Conservation (phyloP, 2,888 invertebrate species). For the Caenorhabditis sinica region DNA sequence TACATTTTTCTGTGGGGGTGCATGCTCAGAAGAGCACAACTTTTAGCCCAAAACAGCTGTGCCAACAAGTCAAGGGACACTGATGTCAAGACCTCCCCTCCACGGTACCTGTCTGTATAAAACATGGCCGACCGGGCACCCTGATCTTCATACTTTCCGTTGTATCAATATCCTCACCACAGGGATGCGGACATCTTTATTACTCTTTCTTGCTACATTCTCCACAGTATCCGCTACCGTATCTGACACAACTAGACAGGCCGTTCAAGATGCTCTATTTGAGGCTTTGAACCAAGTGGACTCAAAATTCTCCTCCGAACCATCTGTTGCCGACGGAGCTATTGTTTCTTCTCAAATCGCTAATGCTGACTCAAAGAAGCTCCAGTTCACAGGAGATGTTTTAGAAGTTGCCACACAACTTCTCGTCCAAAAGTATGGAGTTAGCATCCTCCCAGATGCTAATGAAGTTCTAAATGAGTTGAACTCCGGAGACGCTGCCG, state of each 20-base stretch:
- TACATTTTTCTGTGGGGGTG: conserved; percentile 16
- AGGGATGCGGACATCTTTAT: conserved; percentile 36
- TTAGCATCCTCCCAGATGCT: conserved; percentile 43
- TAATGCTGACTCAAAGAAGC: conserved; percentile 48
- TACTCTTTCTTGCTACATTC: conserved; percentile 14
- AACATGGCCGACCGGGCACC: not conserved
- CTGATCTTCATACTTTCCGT: conserved; percentile 47
- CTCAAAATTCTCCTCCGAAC: conserved; percentile 10
- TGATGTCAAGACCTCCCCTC: conserved; percentile 38
- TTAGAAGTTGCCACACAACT: conserved; percentile 59
- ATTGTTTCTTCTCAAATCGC: conserved; percentile 62
- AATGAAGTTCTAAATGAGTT: conserved; percentile 56
- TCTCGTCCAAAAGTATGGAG: conserved; percentile 55
- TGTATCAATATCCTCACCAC: conserved; percentile 7
- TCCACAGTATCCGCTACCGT: conserved; percentile 1
- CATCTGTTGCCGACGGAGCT: conserved; percentile 49
- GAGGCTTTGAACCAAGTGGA: conserved; percentile 48
- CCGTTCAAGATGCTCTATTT: conserved; percentile 47
- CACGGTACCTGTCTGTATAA: conserved; percentile 38
- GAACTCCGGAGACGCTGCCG: not conserved
- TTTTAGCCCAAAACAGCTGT: conserved; percentile 27
- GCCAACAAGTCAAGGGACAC: conserved; percentile 46
- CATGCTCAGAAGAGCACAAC: conserved; percentile 44
- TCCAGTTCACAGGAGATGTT: conserved; percentile 61
- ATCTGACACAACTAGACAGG: conserved; percentile 34